phyloP scores from a whole-genome alignment of 2,888 invertebrate species.

The Drosophila mimetica region DNA sequence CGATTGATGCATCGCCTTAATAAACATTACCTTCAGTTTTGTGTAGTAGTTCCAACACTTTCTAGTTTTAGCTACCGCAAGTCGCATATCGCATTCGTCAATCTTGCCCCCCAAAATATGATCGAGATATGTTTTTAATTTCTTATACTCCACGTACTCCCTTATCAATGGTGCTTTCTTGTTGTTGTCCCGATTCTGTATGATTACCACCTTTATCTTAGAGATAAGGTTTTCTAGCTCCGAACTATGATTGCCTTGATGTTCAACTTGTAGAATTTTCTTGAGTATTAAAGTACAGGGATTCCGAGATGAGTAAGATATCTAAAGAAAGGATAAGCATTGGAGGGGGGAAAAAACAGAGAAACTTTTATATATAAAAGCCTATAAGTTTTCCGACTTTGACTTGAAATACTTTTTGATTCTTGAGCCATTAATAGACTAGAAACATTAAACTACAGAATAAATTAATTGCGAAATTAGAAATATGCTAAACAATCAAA shows the following conservation, averaged over 20 bases:
- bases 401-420: neutral
- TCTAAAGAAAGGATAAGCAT: neutral
- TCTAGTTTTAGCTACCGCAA: conserved; percentile 6
- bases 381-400: neutral
- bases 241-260: neutral
- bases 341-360: neutral
- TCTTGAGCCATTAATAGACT: neutral
- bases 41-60: conserved; percentile 16
- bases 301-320: neutral
- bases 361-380: neutral
- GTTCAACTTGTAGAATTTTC: neutral
- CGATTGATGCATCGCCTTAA: neutral
- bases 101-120: conserved; percentile 12
- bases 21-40: conserved; percentile 8
- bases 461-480: too few species aligned
- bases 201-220: neutral
- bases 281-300: neutral
- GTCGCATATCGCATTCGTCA: conserved; percentile 13
- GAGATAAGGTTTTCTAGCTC: neutral
- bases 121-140: conserved; percentile 10
- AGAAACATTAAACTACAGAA: too few species aligned
- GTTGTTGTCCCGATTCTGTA: neutral
- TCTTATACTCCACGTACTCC: neutral
- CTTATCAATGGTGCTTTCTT: neutral
- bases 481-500: neutral